Evolutionary conservation across 2,888 invertebrate species (phyloP), one percentile per base, ranked within the genome.

Genomic region (Erebia aethiops): DNA sequence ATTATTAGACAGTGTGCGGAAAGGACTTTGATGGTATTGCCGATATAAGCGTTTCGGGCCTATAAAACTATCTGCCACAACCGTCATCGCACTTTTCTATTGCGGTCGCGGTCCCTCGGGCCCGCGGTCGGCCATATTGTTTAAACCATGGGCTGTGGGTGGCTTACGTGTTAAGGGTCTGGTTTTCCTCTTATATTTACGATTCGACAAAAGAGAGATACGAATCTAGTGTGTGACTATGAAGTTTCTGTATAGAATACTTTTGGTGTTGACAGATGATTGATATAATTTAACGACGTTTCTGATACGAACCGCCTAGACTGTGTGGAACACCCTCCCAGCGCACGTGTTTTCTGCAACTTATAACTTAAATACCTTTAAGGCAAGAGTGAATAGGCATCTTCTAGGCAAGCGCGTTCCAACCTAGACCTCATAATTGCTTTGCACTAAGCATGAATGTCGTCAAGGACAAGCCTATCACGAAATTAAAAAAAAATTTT

Each of bases 131-230:
- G 64, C 13, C 64, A 64, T 64, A 64, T 64, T 64, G 64, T 64
- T 64, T 64, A 52, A 64, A 54, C 54, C 18, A 18, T 11, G 9
- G 10, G 18, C 18, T 61, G 61, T 5, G 61, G 46, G 61, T 7
- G 21, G 49, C 62, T 62, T 49, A 62, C 49, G 49, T 62, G 62
- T 62, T 49, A 18, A 62, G 62, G 62, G 62, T 62, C 49, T 49
- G 21, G 49, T 52, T 54, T 41, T 35, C 41, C 7, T 63, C 26
- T 16, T 16, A 54, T 54, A 64, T 64, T 52, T 54, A 64, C 18
- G 41, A 64, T 54, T 54, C 35, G 16, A 13, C 9, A 49, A 8
- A 21, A 18, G 11, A 41, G 14, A 16, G 60, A 60, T 41, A 60
- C 9, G 41, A 13, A 3, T 14, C 14, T 57, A 52, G 14, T 16